Percentiles rank a stretch among this genome's conserved stretches.
Evolutionary conservation across 2,888 invertebrate genomes (phyloP).

Genomic region (Amphipoea lucens): DNA sequence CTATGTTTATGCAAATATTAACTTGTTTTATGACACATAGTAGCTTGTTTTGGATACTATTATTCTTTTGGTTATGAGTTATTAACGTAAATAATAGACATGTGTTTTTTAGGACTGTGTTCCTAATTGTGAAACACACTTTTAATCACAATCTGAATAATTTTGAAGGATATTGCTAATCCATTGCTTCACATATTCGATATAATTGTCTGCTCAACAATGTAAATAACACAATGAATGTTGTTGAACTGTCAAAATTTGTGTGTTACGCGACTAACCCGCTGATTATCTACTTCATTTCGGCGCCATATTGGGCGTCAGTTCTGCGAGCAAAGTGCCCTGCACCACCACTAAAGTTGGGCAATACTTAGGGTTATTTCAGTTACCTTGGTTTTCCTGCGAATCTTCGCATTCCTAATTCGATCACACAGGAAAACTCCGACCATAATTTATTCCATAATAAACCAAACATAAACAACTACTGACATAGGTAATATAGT

Average conservation of each 20-base stretch:
- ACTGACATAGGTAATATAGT: background rate
- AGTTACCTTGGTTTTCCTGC: background rate
- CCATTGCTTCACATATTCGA: too few relatives aligned
- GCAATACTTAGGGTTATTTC: too few relatives aligned
- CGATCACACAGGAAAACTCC: too few relatives aligned
- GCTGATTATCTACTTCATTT: background rate
- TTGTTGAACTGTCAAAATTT: background rate
- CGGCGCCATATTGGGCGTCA: background rate
- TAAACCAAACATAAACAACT: background rate
- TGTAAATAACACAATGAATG: too few relatives aligned
- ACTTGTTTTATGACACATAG: conserved; percentile 45
- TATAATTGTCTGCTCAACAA: too few relatives aligned
- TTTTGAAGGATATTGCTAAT: background rate
- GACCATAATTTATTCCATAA: background rate
- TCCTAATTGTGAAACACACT: too few relatives aligned
- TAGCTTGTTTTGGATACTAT: conserved; percentile 5
- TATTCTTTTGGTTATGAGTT: conserved; percentile 14
- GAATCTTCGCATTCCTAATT: background rate
- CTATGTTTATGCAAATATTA: conserved; percentile 50
- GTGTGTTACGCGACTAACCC: background rate
- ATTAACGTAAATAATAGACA: conserved; percentile 4
- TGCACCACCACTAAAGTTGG: background rate
- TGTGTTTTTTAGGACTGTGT: too few relatives aligned
- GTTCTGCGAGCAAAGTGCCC: background rate
- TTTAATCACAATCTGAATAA: background rate